Evolutionary conservation across 2,888 invertebrate genomes (phyloP).

Genomic region (Charanyca ferruginea): DNA sequence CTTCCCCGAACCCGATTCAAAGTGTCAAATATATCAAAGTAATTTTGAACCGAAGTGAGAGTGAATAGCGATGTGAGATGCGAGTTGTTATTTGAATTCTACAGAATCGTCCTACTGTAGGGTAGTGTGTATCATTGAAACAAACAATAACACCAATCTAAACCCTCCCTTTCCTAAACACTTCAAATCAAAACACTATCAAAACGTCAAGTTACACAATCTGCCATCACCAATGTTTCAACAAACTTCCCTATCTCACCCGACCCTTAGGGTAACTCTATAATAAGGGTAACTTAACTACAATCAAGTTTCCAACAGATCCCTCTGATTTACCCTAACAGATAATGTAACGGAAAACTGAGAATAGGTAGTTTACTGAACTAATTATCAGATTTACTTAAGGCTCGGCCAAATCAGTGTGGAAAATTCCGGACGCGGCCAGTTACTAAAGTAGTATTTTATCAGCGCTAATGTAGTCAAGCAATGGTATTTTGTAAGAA

Average conservation of each 20-base stretch:
- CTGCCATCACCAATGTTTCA: not conserved
- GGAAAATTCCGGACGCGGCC: too few species aligned
- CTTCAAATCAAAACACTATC: not conserved
- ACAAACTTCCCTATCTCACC: constrained; percentile 19
- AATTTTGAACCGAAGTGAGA: too few species aligned
- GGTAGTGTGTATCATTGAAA: too few species aligned
- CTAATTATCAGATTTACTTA: constrained; percentile 5
- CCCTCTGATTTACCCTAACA: constrained; percentile 18
- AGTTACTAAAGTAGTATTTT: too few species aligned
- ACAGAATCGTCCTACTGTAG: too few species aligned
- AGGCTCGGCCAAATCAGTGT: not conserved
- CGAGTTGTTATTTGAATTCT: too few species aligned
- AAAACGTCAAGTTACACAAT: constrained; percentile 3
- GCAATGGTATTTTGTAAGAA: too few species aligned
- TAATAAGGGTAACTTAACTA: constrained; percentile 8
- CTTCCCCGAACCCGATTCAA: too few species aligned
- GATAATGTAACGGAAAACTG: constrained; percentile 23
- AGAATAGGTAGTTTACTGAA: not conserved
- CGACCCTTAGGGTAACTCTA: not conserved
- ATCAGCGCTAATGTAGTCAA: too few species aligned
- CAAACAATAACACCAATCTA: too few species aligned
- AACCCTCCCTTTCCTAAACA: not conserved
- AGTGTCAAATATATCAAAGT: too few species aligned
- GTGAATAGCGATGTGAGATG: too few species aligned
- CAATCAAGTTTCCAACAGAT: constrained; percentile 12